phyloP scores from a whole-genome alignment of 2,113 vertebrate genomes.

The Paramisgurnus dabryanus region DNA sequence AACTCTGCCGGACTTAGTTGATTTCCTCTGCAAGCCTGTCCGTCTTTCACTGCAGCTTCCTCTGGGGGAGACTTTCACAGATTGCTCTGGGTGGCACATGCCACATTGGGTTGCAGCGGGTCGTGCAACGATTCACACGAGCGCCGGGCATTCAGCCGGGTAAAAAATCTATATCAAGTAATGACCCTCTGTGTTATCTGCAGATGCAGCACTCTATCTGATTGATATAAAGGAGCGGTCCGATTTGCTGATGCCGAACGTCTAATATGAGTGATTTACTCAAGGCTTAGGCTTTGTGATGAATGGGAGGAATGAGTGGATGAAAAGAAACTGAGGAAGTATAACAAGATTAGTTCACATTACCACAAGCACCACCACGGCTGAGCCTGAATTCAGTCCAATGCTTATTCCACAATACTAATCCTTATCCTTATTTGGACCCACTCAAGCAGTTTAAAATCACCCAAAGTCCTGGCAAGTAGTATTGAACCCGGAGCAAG shows the following conservation, averaged over 20 bases:
- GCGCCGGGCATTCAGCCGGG: neutral
- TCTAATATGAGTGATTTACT: constrained; percentile 10
- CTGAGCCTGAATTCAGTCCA: constrained; percentile 21
- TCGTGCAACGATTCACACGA: neutral
- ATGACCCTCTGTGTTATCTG: constrained; percentile 43
- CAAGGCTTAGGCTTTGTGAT: neutral
- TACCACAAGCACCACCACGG: neutral
- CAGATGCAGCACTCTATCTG: constrained; percentile 23
- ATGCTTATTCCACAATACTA: neutral
- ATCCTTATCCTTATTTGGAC: constrained; percentile 16
- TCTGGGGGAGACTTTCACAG: neutral
- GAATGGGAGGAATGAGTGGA: constrained; percentile 4
- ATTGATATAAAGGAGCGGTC: constrained; percentile 20
- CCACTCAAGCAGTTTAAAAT: neutral
- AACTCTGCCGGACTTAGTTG: constrained; percentile 14
- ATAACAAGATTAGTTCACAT: constrained; percentile 25
- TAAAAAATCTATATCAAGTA: constrained; percentile 54
- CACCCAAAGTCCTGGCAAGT: neutral
- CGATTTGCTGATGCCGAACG: neutral
- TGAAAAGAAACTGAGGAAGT: constrained; percentile 11
- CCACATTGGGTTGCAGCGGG: neutral
- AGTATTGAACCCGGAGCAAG: neutral
- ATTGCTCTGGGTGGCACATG: constrained; percentile 17
- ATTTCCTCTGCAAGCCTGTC: constrained; percentile 41
- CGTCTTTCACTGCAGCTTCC: neutral